A percentile compares a stretch with the other conserved stretches of the same genome.
Evolutionary conservation across 1,140 invertebrate genomes (phyloP).

Genomic region (Kradibia gibbosae): DNA sequence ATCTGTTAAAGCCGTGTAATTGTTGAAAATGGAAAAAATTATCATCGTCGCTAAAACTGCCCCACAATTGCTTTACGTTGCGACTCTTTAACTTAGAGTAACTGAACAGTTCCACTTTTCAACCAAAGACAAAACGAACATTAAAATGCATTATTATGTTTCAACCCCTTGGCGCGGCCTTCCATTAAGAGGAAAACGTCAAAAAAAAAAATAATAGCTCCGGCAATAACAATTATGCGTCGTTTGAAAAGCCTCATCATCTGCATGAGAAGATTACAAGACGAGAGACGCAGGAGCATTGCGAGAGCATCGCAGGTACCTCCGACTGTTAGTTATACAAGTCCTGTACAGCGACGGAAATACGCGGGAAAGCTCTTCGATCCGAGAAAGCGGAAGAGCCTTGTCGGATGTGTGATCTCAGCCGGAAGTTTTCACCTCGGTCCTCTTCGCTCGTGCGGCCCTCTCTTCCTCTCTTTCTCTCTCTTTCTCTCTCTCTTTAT

Average conservation of each 20-base stretch:
- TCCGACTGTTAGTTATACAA: neutral
- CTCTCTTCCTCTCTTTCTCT: no score
- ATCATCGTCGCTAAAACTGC: no score
- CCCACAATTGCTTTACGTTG: neutral
- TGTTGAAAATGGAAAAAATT: no score
- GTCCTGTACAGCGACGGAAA: neutral
- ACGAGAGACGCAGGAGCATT: neutral
- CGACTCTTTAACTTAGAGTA: neutral
- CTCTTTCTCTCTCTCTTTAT: conserved; percentile 47
- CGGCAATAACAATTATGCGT: conserved; percentile 25
- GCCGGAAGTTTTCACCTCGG: conserved; percentile 42
- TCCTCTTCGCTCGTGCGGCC: conserved; percentile 52
- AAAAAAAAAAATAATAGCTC: conserved; percentile 28
- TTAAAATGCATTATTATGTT: conserved; percentile 22
- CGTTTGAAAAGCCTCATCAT: conserved; percentile 15
- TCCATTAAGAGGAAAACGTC: neutral
- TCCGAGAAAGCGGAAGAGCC: conserved; percentile 40
- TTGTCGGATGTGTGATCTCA: conserved; percentile 47
- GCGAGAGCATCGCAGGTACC: neutral
- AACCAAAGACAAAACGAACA: neutral
- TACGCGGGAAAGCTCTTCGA: conserved; percentile 20
- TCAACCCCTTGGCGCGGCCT: neutral
- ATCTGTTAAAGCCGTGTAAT: no score
- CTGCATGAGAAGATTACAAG: neutral
- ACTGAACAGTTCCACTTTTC: neutral